phyloP scores from a whole-genome alignment of 1,140 invertebrate genomes.

The Drosophila repleta region DNA sequence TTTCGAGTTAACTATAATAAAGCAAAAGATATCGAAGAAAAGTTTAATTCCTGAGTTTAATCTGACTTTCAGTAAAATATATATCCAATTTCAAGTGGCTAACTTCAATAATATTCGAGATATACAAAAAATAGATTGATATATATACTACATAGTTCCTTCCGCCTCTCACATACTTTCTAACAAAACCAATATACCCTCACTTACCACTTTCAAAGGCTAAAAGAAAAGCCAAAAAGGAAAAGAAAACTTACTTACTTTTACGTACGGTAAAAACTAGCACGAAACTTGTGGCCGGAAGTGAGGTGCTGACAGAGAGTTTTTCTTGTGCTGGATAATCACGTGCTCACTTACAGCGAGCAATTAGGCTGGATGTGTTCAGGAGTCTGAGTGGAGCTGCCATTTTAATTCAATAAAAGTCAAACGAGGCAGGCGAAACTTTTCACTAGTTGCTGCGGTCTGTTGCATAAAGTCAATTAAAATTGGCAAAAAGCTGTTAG shows the following conservation, averaged over 20 bases:
- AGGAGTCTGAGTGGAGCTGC: slow-evolving; percentile 9
- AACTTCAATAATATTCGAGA: too few species aligned
- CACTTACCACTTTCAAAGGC: too few species aligned
- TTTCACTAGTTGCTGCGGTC: slow-evolving; percentile 58
- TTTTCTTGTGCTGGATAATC: slow-evolving; percentile 61
- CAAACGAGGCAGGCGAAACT: slow-evolving; percentile 61
- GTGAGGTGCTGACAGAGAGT: slow-evolving; percentile 33
- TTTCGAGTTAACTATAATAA: too few species aligned
- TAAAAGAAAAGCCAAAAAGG: slow-evolving; percentile 16
- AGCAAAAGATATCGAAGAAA: too few species aligned
- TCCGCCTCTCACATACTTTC: too few species aligned
- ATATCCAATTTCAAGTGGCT: too few species aligned
- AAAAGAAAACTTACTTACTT: slow-evolving; percentile 20
- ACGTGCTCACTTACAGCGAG: slow-evolving; percentile 64
- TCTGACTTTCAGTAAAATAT: too few species aligned
- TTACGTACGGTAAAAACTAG: slow-evolving; percentile 50
- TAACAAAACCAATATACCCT: too few species aligned
- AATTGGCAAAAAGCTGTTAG: slow-evolving; percentile 49
- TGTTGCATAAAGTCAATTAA: slow-evolving; percentile 77
- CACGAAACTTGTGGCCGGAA: slow-evolving; percentile 61
- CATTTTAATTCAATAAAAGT: slow-evolving; percentile 80
- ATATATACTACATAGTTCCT: too few species aligned
- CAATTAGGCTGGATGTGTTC: slow-evolving; percentile 55
- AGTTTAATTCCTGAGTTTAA: too few species aligned
- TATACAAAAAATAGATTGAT: too few species aligned